Base-by-base conservation (phyloP, 2,888 invertebrate species). In the Cepaea hortensis region DNA sequence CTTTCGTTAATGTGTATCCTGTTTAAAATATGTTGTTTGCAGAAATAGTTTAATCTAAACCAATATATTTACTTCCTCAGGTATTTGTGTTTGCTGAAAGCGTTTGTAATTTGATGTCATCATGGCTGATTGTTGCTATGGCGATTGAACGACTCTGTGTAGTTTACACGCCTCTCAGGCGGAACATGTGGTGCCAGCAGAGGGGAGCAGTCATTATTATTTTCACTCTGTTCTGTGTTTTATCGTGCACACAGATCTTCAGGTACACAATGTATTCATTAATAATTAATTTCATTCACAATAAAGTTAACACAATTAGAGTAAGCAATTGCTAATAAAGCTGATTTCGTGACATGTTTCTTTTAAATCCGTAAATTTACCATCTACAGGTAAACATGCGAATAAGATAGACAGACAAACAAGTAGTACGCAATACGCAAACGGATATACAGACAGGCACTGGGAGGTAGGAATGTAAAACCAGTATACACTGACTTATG, bases 111-210 rank as follows among this genome's bases (percentile, higher is more conserved):
- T 88, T 93, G 13, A 93, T 94, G 91, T 92, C 93, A 11, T 91
- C 92, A 3, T 93, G 93, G 93, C 88, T 93, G 20, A 91, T 93
- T 13, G 93, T 94, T 35, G 91, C 92, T 62, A 92, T 94, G 92
- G 92, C 93, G 0, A 65, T 92, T n/a, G 94, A 94, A 83, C 87
- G 94, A 11, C 89, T 93, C 20, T 88, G 93, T 50, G 93, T 93
- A 11, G 92, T 93, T 7, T 92, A 92, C 87, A 91, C 91, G 82
- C 94, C 94, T 2, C 93, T 93, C 89, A 91, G 90, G 85, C 92
- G 91, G 77, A 88, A 91, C 77, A 81, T 90, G 23, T 88, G 93
- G 79, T 91, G 93, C 80, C 90, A 89, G 15, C 92, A 92, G 82
- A 89, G 89, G 1, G 92, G 92, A 7, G 93, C 93, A 5, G 90